A percentile compares a stretch with the other conserved stretches of the same genome.
These are phyloP conservation scores for Ceratitis capitata DNA, from an alignment of 1,140 invertebrate genomes.

Conservation along the genomic window DNA sequence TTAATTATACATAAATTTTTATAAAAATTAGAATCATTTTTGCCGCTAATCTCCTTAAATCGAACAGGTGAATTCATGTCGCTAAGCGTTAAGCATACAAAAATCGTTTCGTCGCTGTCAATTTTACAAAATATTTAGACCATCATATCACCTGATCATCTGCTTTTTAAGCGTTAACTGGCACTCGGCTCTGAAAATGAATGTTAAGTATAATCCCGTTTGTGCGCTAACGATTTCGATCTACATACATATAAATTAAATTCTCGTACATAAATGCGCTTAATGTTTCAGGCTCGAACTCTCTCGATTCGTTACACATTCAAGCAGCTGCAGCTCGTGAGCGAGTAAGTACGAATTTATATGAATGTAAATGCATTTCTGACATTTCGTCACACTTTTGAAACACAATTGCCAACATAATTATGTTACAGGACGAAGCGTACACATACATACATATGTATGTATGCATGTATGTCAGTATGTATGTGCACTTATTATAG, in stretches of 20 bases:
- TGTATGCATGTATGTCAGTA: background rate
- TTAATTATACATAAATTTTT: too few species aligned
- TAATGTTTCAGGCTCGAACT: background rate
- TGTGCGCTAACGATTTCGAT: background rate
- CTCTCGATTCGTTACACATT: constrained; percentile 3
- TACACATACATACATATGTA: background rate
- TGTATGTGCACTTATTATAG: background rate
- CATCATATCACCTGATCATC: background rate
- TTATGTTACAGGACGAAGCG: constrained; percentile 4
- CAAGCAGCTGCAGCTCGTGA: background rate
- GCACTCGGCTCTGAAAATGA: too few species aligned
- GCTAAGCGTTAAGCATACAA: background rate
- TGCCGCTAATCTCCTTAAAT: background rate
- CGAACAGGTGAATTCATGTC: background rate
- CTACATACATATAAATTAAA: background rate
- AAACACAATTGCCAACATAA: constrained; percentile 27
- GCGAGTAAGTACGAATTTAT: background rate
- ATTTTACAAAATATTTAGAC: constrained; percentile 34
- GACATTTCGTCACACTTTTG: constrained; percentile 31
- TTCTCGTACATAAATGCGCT: background rate
- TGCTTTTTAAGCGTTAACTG: too few species aligned
- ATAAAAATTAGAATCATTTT: too few species aligned
- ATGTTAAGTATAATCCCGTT: background rate
- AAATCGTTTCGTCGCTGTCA: constrained; percentile 7
- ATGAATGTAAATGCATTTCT: background rate